A percentile compares a stretch with the other conserved stretches of the same genome.
Conservation (phyloP, 1,140 invertebrate species). For the Triops cancriformis region DNA sequence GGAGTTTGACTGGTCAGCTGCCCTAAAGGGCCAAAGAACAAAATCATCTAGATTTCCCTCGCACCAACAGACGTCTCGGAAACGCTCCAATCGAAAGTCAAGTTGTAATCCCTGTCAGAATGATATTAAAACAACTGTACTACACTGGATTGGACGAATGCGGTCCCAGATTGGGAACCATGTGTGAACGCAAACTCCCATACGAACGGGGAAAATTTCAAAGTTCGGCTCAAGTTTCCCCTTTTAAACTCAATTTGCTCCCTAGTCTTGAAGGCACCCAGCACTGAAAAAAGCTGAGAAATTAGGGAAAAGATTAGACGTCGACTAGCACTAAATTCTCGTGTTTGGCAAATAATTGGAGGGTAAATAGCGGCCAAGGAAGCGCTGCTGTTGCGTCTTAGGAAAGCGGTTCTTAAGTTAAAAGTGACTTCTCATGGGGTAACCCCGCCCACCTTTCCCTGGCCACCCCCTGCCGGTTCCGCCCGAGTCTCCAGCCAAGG, state of each 20-base stretch:
- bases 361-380: not conserved
- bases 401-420: not conserved
- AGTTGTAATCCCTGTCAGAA: too few species aligned
- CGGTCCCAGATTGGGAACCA: too few species aligned
- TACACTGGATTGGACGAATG: too few species aligned
- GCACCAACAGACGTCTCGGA: not conserved
- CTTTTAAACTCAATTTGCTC: not conserved
- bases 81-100: not conserved
- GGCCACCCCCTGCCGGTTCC: not conserved
- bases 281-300: not conserved
- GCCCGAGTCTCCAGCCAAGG: constrained; percentile 11
- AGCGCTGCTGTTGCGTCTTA: not conserved
- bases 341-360: not conserved
- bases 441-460: constrained; percentile 8
- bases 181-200: too few species aligned
- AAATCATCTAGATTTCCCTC: too few species aligned
- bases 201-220: too few species aligned
- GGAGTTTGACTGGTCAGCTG: too few species aligned
- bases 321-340: too few species aligned
- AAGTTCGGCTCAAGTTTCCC: not conserved
- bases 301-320: not conserved
- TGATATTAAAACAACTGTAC: not conserved
- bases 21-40: too few species aligned
- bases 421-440: constrained; percentile 1
- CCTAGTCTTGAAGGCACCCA: not conserved